Base-by-base conservation (phyloP, 2,113 vertebrate species). In the Istiophorus platypterus region DNA sequence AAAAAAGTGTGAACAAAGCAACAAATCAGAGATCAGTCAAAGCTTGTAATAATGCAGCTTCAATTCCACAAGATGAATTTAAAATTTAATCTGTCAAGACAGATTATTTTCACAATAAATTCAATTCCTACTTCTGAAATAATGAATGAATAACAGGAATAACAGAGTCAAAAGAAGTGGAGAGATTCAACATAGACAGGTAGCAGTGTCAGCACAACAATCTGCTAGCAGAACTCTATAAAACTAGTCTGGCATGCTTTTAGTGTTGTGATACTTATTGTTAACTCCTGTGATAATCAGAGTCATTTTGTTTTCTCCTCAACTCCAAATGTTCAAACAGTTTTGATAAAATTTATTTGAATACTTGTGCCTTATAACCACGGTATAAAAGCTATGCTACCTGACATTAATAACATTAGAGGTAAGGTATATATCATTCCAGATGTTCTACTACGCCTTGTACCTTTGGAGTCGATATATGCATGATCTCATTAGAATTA, bases 1-100 rank as follows among this genome's bases (percentile, higher is more conserved):
- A 29, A 42, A 51, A 51, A n/a, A 37, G 3, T n/a, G 6, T 54
- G 39, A 72, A 79, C 6, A 54, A 54, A 80, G 34, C 31, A 20
- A 49, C 2, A 58, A 70, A 58, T 26, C 22, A 49, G 3, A 47
- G 18, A 63, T 68, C 7, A 79, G 22, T 67, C n/a, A 47, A 47
- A 77, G 22, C 9, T n/a, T 31, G 9, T 47, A 34, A 37, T 14
- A 22, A 17, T 1, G 6, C 14, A 51, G 39, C 20, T 29, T 70
- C 7, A 51, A 57, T 49, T 59, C 31, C 15, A 51, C 4, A 6
- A 57, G 26, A 27, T 27, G 10, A 15, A 9, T 15, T 64, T 41
- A 41, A 41, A 42, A n/a, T 56, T 56, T 26, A 10, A 26, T 26
- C n/a, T 24, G 2, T 56, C 52, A 56, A 56, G 13, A 14, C n/a